phyloP scores from a whole-genome alignment of 1,140 invertebrate genomes.

The Leptinotarsa lineolata region DNA sequence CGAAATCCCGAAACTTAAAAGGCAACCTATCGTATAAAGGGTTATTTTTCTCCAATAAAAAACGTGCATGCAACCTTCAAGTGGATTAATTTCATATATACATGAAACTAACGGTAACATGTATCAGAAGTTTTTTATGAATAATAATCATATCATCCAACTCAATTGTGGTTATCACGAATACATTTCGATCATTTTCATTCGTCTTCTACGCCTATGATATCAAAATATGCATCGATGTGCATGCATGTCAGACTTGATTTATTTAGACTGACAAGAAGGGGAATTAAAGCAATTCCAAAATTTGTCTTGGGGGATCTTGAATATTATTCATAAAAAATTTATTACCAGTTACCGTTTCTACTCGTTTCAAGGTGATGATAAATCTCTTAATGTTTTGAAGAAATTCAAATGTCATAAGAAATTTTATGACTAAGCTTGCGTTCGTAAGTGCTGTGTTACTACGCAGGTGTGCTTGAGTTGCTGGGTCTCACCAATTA shows the following conservation, averaged over 20 bases:
- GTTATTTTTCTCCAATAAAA: too few relatives aligned
- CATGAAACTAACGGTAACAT: too few relatives aligned
- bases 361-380: background rate
- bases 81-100: too few relatives aligned
- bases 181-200: background rate
- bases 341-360: slow-evolving; percentile 13
- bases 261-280: slow-evolving; percentile 33
- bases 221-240: slow-evolving; percentile 47
- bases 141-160: too few relatives aligned
- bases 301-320: slow-evolving; percentile 31
- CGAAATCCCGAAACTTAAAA: too few relatives aligned
- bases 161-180: too few relatives aligned
- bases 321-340: slow-evolving; percentile 26
- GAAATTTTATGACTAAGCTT: slow-evolving; percentile 13
- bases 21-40: too few relatives aligned
- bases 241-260: slow-evolving; percentile 33
- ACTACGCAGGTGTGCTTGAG: background rate
- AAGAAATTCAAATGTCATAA: slow-evolving; percentile 18
- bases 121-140: too few relatives aligned
- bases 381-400: slow-evolving; percentile 15
- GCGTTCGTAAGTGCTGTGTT: background rate
- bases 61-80: too few relatives aligned
- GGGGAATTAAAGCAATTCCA: slow-evolving; percentile 18
- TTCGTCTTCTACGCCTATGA: slow-evolving; percentile 17
- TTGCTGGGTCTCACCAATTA: background rate